Base-by-base conservation (phyloP, 2,888 invertebrate species). In the Abrostola triplasia region DNA sequence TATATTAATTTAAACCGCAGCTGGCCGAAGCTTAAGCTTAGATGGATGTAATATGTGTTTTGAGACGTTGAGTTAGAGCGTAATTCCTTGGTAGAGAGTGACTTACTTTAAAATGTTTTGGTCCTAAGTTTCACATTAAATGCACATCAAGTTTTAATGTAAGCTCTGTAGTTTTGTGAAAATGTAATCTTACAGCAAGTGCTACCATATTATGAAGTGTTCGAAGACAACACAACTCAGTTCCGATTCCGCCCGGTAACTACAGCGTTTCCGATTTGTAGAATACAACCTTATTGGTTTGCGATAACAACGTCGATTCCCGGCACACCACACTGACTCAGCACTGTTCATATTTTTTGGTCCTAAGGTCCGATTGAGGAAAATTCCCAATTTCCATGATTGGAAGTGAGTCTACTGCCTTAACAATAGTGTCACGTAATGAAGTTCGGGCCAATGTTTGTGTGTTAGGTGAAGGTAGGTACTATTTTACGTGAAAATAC, bases 241-340 rank as follows among this genome's bases (percentile, higher is more conserved):
- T 11, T 35, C 58, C 44, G 36, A 38, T 47, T 42, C 24, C 10
- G 6, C 13, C 5, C 5, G 13, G 1, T 8, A 10, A 9, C 42
- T 55, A 8, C 40, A 36, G 50, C 10, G 24, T 11, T 47, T 47
- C 37, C 37, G 47, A 24, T 38, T 37, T 55, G 24, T 13, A 47
- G 9, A 12, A 51, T 47, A 51, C 52, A 35, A 12, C 44, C 7
- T 57, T 57, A 71, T 54, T 57, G 51, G 37, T 54, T 12, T 57
- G 41, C n/a, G 36, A 42, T 52, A 55, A 57, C 54, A 55, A 44
- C 57, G 53, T 59, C 11, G 37, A 37, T n/a, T 44, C 35, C 35
- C 12, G 12, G 35, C 36, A 47, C 8, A 4, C 6, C 6, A 54
- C 37, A 40, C 42, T 24, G 24, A 24, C 24, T 24, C 24, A 47